Evolutionary conservation across 1,140 invertebrate species (phyloP).

Genomic region (Mactra quadrangularis): DNA sequence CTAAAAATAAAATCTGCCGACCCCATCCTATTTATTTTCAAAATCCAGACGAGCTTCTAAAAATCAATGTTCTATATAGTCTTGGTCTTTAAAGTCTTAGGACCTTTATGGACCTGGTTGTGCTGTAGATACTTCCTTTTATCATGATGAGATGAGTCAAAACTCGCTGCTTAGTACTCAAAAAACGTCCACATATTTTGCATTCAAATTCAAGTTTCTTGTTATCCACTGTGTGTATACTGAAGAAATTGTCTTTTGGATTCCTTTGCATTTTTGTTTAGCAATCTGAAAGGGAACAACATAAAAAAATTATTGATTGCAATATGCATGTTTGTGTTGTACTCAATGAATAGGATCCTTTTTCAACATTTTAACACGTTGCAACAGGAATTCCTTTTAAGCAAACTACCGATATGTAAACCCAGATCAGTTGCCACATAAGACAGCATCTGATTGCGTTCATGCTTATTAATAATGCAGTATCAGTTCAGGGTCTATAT

Average conservation of each 20-base stretch:
- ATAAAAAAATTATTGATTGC: too few species aligned
- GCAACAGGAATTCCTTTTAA: too few species aligned
- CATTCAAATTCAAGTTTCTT: slow-evolving; percentile 13
- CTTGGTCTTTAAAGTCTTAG: neutral
- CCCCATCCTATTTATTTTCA: neutral
- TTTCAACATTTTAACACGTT: too few species aligned
- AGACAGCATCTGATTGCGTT: too few species aligned
- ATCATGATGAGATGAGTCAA: slow-evolving; percentile 19
- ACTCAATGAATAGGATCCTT: too few species aligned
- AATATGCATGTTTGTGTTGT: too few species aligned
- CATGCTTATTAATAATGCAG: too few species aligned
- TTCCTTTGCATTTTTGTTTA: neutral
- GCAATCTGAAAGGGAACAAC: too few species aligned
- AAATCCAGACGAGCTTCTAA: neutral
- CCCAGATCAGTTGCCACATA: too few species aligned
- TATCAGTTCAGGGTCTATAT: too few species aligned
- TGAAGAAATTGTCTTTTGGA: slow-evolving; percentile 14
- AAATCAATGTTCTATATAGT: neutral
- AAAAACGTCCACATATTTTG: slow-evolving; percentile 20
- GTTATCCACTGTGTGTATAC: neutral
- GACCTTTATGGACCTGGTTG: neutral
- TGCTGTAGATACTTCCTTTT: slow-evolving; percentile 17
- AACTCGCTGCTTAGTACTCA: slow-evolving; percentile 25
- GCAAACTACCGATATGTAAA: too few species aligned
- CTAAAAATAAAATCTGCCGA: neutral